Conservation (phyloP, 2,888 invertebrate species). For the Drosophila kambysellisi region DNA sequence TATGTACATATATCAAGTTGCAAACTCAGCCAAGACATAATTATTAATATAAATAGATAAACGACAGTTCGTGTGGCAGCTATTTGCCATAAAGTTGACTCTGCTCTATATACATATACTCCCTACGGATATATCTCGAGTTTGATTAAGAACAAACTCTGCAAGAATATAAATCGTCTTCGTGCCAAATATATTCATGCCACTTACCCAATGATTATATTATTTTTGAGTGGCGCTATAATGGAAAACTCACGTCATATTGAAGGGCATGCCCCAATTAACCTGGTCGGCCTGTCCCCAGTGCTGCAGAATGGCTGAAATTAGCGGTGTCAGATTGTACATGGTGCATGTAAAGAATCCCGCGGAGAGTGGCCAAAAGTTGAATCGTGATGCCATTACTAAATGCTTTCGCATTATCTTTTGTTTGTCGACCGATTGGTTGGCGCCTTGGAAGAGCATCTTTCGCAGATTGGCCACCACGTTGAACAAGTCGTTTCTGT, state of each 20-base stretch:
- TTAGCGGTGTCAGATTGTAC: constrained; percentile 73
- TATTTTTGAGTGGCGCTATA: neutral
- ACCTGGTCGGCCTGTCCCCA: constrained; percentile 34
- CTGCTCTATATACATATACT: neutral
- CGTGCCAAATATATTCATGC: neutral
- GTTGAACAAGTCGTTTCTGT: constrained; percentile 59
- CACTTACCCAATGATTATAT: neutral
- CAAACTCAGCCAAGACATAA: neutral
- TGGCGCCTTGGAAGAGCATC: constrained; percentile 43
- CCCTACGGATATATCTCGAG: neutral
- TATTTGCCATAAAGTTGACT: neutral
- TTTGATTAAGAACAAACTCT: neutral
- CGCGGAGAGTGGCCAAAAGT: constrained; percentile 74
- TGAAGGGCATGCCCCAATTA: constrained; percentile 72
- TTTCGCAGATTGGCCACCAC: constrained; percentile 46
- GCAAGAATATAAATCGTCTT: neutral
- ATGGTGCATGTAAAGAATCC: constrained; percentile 69
- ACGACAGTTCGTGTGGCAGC: neutral
- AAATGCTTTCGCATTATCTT: constrained; percentile 44
- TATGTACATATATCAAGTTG: neutral
- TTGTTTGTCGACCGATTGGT: neutral
- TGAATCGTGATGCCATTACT: constrained; percentile 66
- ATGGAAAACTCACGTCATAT: constrained; percentile 76
- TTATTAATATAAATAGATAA: neutral
- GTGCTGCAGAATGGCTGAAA: constrained; percentile 55